Percentiles rank a stretch among this genome's conserved stretches.
These are phyloP conservation scores for Bombyx mori DNA, from an alignment of 1,140 invertebrate genomes.

Conservation along the genomic window ASM3026992v2 NC_085110.1:625501-626000, in stretches of 20 bases:
- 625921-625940: too few relatives aligned
- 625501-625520: too few relatives aligned
- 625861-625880: not conserved
- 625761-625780: conserved; percentile 82
- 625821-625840: conserved; percentile 90
- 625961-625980: too few relatives aligned
- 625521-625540: too few relatives aligned
- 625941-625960: too few relatives aligned
- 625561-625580: too few relatives aligned
- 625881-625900: too few relatives aligned
- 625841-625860: conserved; percentile 63
- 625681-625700: conserved; percentile 87
- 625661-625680: conserved; percentile 98
- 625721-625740: conserved; percentile 79
- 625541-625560: too few relatives aligned
- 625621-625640: conserved; percentile 78
- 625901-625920: too few relatives aligned
- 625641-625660: conserved; percentile 96
- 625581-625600: too few relatives aligned
- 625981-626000: too few relatives aligned
- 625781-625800: conserved; percentile 98
- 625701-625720: conserved; percentile 89
- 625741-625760: conserved; percentile 72
- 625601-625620: not conserved
- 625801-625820: conserved; percentile 96